phyloP scores from a whole-genome alignment of 2,113 vertebrate genomes.

The Odocoileus virginianus region DNA sequence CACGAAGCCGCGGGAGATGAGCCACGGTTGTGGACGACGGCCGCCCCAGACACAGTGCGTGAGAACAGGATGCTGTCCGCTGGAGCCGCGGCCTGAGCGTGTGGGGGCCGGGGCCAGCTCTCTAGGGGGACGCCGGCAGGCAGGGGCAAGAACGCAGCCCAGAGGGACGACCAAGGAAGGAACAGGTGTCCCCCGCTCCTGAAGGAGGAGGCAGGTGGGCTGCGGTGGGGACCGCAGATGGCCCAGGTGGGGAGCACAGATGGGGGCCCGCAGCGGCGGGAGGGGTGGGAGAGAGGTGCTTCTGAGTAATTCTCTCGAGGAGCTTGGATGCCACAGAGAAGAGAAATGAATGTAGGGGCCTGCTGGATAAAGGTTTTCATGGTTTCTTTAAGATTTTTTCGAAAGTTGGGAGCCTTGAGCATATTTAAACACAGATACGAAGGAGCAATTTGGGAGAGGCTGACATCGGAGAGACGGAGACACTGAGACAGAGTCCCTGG shows the following conservation, averaged over 20 bases:
- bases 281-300: not conserved
- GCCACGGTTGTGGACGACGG: not conserved
- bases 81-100: rapidly evolving
- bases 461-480: not conserved
- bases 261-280: not conserved
- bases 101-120: rapidly evolving
- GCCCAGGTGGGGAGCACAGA: not conserved
- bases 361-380: not conserved
- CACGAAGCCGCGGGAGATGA: not conserved
- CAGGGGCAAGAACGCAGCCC: not conserved
- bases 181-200: not conserved
- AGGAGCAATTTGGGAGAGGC: not conserved
- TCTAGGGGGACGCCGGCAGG: not conserved
- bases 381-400: not conserved
- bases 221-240: not conserved
- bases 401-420: not conserved
- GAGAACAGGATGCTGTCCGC: rapidly evolving
- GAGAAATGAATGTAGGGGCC: not conserved
- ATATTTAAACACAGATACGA: not conserved
- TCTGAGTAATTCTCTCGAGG: not conserved
- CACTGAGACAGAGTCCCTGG: not conserved
- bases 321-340: not conserved
- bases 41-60: rapidly evolving
- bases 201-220: not conserved
- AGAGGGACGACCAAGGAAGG: not conserved